Evolutionary conservation across 2,797 vertebrate genomes (phyloP), one percentile per base, ranked within the genome.

Genomic region (Setipinna tenuifilis): DNA sequence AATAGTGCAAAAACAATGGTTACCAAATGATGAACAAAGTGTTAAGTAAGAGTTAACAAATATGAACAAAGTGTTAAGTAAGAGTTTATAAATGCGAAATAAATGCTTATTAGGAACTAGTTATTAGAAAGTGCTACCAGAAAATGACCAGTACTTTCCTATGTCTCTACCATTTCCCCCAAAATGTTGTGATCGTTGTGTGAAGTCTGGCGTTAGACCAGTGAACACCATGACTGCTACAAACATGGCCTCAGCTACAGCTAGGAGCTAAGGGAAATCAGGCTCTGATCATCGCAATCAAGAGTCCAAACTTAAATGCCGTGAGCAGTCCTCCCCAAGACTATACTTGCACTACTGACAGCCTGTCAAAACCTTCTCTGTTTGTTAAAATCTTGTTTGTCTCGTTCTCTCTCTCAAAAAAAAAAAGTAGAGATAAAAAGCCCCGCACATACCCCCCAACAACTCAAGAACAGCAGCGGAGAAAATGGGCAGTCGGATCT

Each of bases 401-500:
- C 31, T 78, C 28, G 28, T n/a, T 19, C 16, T 35, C 68, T 41
- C 11, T 12, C 3, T 85, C 57, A 68, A 82, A 48, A 59, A 19
- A 6, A 62, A 44, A 23, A 82, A 50, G 17, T 54, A 81, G 17
- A 25, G 68, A 80, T 16, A 81, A 86, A 57, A 62, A 31, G 35
- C 35, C 35, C 59, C 21, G 78, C 58, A 86, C 87, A 88, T 85
- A 75, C 31, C 2, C 3, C 80, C 80, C 31, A 62, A 68, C 65
- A 23, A 82, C 19, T 35, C 65, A 78, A 78, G 71, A 7, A 78
- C 44, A 78, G 71, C 35, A 44, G 35, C 31, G 71, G 19, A 44
- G 71, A 87, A 87, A 88, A 87, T 35, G 54, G 54, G 87, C 83
- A 84, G 85, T 87, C 78, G 89, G 81, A 86, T 90, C 88, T 85